phyloP scores from a whole-genome alignment of 1,140 invertebrate species.

The Agrilus planipennis region DNA sequence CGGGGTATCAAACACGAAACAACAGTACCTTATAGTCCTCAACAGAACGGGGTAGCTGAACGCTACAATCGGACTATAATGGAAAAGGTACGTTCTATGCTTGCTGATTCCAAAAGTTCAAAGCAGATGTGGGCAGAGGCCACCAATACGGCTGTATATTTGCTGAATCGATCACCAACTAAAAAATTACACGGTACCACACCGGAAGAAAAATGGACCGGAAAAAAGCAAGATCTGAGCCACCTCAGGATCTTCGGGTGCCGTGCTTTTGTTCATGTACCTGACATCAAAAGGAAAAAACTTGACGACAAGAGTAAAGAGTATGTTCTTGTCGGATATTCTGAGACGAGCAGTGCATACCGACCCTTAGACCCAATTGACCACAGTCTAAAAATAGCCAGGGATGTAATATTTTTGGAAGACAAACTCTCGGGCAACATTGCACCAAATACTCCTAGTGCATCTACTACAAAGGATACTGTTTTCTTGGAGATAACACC shows the following conservation, averaged over 20 bases:
- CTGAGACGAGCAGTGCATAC: slow-evolving; percentile 22
- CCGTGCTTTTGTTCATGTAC: slow-evolving; percentile 14
- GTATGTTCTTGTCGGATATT: slow-evolving; percentile 24
- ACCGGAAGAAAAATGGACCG: slow-evolving; percentile 18
- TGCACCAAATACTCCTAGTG: too few relatives aligned
- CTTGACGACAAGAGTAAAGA: slow-evolving; percentile 23
- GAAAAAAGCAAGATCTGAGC: slow-evolving; percentile 15
- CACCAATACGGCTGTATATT: slow-evolving; percentile 20
- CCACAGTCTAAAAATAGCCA: slow-evolving; percentile 1
- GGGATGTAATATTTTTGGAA: slow-evolving; percentile 10
- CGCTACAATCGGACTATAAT: slow-evolving; percentile 28
- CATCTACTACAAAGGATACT: too few relatives aligned
- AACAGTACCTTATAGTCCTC: too few relatives aligned
- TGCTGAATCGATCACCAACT: slow-evolving; percentile 24
- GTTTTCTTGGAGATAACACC: too few relatives aligned
- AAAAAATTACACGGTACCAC: slow-evolving; percentile 9
- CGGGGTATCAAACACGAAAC: too few relatives aligned
- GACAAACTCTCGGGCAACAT: too few relatives aligned
- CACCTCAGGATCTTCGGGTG: slow-evolving; percentile 24
- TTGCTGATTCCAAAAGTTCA: slow-evolving; percentile 20
- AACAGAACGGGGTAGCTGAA: slow-evolving; percentile 35
- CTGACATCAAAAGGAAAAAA: slow-evolving; percentile 24
- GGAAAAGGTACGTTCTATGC: slow-evolving; percentile 27
- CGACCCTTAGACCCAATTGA: slow-evolving; percentile 13
- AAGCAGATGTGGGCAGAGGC: slow-evolving; percentile 33